Percentiles rank a stretch among this genome's conserved stretches.
Conservation (phyloP, 2,797 vertebrate species). For the Poeciliopsis infans region DNA sequence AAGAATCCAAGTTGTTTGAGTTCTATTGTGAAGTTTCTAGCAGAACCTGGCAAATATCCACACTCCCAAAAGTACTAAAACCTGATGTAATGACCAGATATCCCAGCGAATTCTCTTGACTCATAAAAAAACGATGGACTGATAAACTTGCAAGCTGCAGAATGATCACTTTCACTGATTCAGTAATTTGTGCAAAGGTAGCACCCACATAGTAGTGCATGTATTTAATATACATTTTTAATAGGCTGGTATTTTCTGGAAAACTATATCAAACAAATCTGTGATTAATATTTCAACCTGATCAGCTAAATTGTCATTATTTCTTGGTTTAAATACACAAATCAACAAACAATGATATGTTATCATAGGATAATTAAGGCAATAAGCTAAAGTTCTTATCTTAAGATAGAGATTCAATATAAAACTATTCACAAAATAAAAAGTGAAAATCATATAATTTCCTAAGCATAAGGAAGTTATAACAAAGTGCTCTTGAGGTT, state of each 20-base stretch:
- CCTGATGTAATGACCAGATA: not conserved
- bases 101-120: not conserved
- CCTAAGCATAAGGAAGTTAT: not conserved
- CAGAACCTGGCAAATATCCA: not conserved
- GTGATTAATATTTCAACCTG: not conserved
- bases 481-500: not conserved
- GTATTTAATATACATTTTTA: not conserved
- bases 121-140: not conserved
- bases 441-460: not conserved
- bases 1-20: not conserved
- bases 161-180: not conserved
- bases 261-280: not conserved
- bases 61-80: not conserved
- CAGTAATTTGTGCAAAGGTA: not conserved
- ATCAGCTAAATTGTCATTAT: not conserved
- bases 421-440: not conserved
- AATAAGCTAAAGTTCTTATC: not conserved
- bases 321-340: not conserved
- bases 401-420: not conserved
- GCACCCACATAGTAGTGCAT: not conserved
- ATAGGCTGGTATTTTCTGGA: not conserved
- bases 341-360: not conserved
- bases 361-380: not conserved
- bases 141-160: not conserved
- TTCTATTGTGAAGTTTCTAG: not conserved